A percentile compares a stretch with the other conserved stretches of the same genome.
Evolutionary conservation across 2,888 invertebrate genomes (phyloP).

Genomic region (Schizotus pectinicornis): DNA sequence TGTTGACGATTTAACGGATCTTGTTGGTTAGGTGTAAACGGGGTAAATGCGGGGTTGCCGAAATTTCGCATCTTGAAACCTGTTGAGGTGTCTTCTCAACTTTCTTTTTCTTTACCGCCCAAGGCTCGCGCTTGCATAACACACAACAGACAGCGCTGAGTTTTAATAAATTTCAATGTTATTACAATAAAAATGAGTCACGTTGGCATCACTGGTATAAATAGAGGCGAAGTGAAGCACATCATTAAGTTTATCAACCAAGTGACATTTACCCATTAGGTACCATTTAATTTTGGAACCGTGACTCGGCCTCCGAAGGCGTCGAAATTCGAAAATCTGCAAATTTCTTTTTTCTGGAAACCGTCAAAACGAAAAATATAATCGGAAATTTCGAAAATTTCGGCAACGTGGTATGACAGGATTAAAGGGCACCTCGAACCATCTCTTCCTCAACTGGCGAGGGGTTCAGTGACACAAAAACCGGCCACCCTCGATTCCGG

Average conservation of each 20-base stretch:
- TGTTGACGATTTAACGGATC: too few relatives aligned
- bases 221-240: slow-evolving; percentile 31
- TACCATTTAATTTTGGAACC: slow-evolving; percentile 10
- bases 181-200: slow-evolving; percentile 36
- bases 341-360: too few relatives aligned
- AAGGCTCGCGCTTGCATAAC: not conserved
- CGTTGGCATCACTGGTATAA: slow-evolving; percentile 39
- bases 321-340: not conserved
- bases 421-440: not conserved
- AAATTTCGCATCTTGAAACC: too few relatives aligned
- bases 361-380: too few relatives aligned
- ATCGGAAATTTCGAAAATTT: too few relatives aligned
- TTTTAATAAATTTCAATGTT: slow-evolving; percentile 19
- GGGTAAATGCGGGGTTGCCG: too few relatives aligned
- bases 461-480: slow-evolving; percentile 29
- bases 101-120: not conserved
- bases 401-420: not conserved
- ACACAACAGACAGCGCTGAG: not conserved
- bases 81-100: too few relatives aligned
- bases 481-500: not conserved
- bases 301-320: not conserved
- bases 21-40: too few relatives aligned
- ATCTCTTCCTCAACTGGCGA: slow-evolving; percentile 8
- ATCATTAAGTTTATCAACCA: slow-evolving; percentile 24
- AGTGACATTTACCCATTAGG: slow-evolving; percentile 14